These are phyloP conservation scores for Tinea semifulvella DNA, from an alignment of 2,888 invertebrate species.

Conservation along the genomic window DNA sequence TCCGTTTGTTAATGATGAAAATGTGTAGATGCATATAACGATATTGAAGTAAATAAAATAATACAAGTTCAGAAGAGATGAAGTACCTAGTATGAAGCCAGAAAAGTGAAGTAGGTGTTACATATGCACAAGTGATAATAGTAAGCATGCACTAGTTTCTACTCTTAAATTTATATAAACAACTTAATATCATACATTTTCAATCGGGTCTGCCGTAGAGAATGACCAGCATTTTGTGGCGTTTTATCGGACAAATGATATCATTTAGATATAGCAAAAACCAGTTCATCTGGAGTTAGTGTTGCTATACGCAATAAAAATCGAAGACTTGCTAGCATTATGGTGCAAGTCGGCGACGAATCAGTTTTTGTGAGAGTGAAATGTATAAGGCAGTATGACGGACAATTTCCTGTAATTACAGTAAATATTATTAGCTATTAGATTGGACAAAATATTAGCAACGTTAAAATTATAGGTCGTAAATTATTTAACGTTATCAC, in stretches of 20 bases:
- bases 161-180: conserved; percentile 1
- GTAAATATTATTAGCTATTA: conserved; percentile 12
- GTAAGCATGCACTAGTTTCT: conserved; percentile 1
- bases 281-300: conserved; percentile 66
- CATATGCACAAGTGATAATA: conserved; percentile 5
- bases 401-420: conserved; percentile 13
- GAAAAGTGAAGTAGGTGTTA: neutral
- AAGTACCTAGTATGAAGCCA: too few relatives aligned
- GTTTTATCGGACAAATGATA: conserved; percentile 67
- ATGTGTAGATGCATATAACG: too few relatives aligned
- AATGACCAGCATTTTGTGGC: conserved; percentile 61
- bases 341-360: conserved; percentile 37
- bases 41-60: too few relatives aligned
- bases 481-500: conserved; percentile 1
- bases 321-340: conserved; percentile 48
- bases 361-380: conserved; percentile 6
- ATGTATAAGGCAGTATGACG: conserved; percentile 13
- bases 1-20: too few relatives aligned
- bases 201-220: conserved; percentile 56
- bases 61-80: too few relatives aligned
- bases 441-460: conserved; percentile 14
- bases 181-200: conserved; percentile 16
- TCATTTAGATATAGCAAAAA: conserved; percentile 52
- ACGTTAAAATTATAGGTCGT: conserved; percentile 12
- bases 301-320: conserved; percentile 55